Percentiles rank a stretch among this genome's conserved stretches.
Conservation (phyloP, 2,113 vertebrate genomes). For the Gobio gobio region DNA sequence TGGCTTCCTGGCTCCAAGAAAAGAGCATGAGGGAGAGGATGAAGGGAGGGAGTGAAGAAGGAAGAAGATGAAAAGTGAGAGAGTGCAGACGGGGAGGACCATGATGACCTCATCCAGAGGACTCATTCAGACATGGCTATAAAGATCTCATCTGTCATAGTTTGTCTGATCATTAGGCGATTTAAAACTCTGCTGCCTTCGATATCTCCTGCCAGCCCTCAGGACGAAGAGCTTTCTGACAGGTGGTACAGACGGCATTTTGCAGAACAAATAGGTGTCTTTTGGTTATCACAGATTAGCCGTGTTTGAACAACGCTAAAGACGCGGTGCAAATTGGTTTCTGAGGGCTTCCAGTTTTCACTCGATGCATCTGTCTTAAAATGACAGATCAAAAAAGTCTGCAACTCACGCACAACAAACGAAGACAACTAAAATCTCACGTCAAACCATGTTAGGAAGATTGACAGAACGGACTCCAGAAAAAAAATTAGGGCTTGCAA, state of each 20-base stretch:
- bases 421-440: background rate
- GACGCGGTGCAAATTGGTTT: background rate
- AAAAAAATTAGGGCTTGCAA: background rate
- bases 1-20: background rate
- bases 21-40: background rate
- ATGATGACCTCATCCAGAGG: slow-evolving; percentile 4
- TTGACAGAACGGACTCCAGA: background rate
- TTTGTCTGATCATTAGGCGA: slow-evolving; percentile 30
- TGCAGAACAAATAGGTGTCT: slow-evolving; percentile 9
- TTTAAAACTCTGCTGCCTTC: slow-evolving; percentile 13
- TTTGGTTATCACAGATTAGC: slow-evolving; percentile 21
- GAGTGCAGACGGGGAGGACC: background rate
- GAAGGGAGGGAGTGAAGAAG: background rate
- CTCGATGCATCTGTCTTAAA: background rate
- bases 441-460: background rate
- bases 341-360: background rate
- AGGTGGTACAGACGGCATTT: background rate
- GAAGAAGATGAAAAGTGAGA: background rate
- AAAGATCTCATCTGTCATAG: slow-evolving; percentile 25
- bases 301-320: background rate
- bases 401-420: background rate
- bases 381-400: background rate
- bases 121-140: background rate
- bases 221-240: background rate
- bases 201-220: slow-evolving; percentile 11